Evolutionary conservation across 2,797 vertebrate species (phyloP).

Genomic region (Huso huso): DNA sequence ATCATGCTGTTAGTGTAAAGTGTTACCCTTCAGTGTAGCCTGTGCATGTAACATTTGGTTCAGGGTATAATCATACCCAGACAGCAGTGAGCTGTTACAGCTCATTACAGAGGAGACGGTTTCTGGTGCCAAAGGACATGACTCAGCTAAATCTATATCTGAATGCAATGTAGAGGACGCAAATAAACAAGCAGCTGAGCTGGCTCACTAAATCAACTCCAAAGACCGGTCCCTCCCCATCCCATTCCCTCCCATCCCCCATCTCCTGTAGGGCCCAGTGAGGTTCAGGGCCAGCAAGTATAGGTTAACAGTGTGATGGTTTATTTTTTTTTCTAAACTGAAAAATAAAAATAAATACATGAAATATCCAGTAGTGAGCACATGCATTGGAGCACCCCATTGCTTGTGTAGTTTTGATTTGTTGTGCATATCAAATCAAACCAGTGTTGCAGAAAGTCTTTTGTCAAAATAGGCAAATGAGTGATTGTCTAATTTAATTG

Average conservation of each 20-base stretch:
- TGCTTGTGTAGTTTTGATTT: too few species aligned
- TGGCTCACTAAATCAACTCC: constrained; percentile 1
- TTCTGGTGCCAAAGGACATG: background rate
- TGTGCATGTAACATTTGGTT: background rate
- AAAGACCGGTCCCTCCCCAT: background rate
- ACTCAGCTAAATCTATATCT: constrained; percentile 18
- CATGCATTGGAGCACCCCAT: too few species aligned
- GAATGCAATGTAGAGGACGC: constrained; percentile 2
- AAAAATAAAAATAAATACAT: too few species aligned
- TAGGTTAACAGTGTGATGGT: too few species aligned
- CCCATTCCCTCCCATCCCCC: too few species aligned
- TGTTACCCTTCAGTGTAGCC: background rate
- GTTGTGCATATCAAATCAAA: too few species aligned
- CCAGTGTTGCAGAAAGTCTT: too few species aligned
- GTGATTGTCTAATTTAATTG: too few species aligned
- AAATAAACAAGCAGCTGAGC: constrained; percentile 18
- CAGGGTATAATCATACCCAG: background rate
- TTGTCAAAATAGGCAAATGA: too few species aligned
- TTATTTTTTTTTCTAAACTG: too few species aligned
- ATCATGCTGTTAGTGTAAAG: too few species aligned
- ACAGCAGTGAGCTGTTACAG: background rate
- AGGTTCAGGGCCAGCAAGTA: background rate
- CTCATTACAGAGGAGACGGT: background rate
- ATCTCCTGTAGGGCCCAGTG: background rate
- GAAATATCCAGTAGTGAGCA: too few species aligned